These are phyloP conservation scores for Micropterix aruncella DNA, from an alignment of 2,888 invertebrate species.

Conservation along the genomic window DNA sequence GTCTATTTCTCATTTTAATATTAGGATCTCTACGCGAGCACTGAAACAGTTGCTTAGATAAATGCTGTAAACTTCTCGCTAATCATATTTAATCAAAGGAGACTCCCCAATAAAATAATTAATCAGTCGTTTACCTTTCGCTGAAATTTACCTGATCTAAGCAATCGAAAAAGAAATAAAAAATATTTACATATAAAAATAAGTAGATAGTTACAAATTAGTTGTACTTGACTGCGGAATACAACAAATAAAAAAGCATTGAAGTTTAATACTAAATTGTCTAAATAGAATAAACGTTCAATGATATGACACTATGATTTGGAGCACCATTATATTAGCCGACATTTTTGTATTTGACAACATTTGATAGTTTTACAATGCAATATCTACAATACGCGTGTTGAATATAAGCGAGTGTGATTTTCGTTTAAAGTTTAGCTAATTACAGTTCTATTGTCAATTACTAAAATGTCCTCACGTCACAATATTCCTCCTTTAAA, in stretches of 20 bases:
- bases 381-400: background rate
- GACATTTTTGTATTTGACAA: background rate
- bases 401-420: background rate
- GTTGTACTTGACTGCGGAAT: too few relatives aligned
- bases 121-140: background rate
- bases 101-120: background rate
- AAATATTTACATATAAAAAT: too few relatives aligned
- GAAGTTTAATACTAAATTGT: too few relatives aligned
- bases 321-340: constrained; percentile 11
- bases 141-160: too few relatives aligned
- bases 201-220: too few relatives aligned
- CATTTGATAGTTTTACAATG: background rate
- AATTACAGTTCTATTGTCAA: background rate
- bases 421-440: background rate
- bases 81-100: background rate
- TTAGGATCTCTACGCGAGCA: background rate
- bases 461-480: background rate
- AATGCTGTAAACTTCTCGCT: background rate
- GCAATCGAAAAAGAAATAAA: too few relatives aligned
- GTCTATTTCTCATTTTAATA: background rate
- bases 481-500: background rate
- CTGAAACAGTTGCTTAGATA: background rate
- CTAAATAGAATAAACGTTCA: background rate
- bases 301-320: constrained; percentile 13
- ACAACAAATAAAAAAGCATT: too few relatives aligned